Evolutionary conservation across 2,888 invertebrate species (phyloP), one percentile per base, ranked within the genome.

Genomic region (Lobophora halterata): DNA sequence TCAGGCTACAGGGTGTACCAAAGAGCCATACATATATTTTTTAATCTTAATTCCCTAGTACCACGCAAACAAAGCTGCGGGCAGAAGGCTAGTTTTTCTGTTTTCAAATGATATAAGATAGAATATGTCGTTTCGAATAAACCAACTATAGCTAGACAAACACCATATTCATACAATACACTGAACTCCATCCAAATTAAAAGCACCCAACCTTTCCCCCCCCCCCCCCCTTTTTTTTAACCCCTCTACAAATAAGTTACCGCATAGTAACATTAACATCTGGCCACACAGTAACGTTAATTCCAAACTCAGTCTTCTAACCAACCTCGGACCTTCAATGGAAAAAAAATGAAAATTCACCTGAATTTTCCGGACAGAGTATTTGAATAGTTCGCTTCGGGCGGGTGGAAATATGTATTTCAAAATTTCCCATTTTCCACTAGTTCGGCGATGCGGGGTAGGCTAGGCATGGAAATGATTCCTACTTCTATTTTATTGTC

Each of bases 361-460:
- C 17, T 21, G 27, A 27, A 35, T 28, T 35, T 46, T 18, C 52
- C 52, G 30, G 36, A 55, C 50, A 63, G n/a, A 57, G 68, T 68
- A 68, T 71, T 68, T 65, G 71, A 69, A 75, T 73, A 71, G 72
- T 71, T 70, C 53, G 55, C 58, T 52, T 59, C 57, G 48, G 58
- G 66, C 69, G 54, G 39, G 54, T 61, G 57, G 65, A 71, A 75
- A 72, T 76, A 72, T 76, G 72, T 74, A 71, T 76, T 49, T 45
- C 23, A 37, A 46, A 46, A 45, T 42, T 39, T 39, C 23, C 29
- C 41, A n/a, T 30, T 34, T 30, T 28, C 6, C 30, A 31, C 41
- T 29, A 31, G 32, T n/a, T n/a, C n/a, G n/a, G n/a, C n/a, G n/a
- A n/a, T n/a, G n/a, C 31, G 41, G 38, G 30, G 34, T 26, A 19